These are phyloP conservation scores for Cladorhizidae sp. DNA, from an alignment of 37 sponge, comb jelly and placozoan species.

Conservation along the genomic window DNA sequence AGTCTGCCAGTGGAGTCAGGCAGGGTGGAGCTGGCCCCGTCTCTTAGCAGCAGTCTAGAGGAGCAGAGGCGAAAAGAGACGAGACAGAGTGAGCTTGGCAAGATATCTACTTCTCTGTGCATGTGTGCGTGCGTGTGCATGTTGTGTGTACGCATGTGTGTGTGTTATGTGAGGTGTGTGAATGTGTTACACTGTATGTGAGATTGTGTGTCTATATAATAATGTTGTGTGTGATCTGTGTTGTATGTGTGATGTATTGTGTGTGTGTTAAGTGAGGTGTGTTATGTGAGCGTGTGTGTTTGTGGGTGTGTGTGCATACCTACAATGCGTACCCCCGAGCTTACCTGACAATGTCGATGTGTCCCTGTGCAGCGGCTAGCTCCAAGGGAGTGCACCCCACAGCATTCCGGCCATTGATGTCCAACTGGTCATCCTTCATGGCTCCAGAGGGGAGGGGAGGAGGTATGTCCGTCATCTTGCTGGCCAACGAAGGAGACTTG, in stretches of 20 bases:
- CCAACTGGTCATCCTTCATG: not conserved
- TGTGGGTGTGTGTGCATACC: too few species aligned
- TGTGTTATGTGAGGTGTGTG: too few species aligned
- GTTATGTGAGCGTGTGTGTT: too few species aligned
- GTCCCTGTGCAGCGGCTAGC: constrained; percentile 59
- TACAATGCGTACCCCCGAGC: not conserved
- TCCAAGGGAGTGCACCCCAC: constrained; percentile 42
- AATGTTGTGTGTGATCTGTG: not conserved
- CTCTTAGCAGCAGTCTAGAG: constrained; percentile 44
- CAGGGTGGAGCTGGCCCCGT: constrained; percentile 58
- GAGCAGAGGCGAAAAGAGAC: not conserved
- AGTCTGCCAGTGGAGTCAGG: constrained; percentile 59
- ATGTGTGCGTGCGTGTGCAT: too few species aligned
- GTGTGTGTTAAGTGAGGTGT: not conserved
- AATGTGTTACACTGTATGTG: not conserved
- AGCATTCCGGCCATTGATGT: constrained; percentile 34
- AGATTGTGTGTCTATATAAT: too few species aligned
- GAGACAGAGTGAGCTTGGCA: too few species aligned
- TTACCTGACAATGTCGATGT: constrained; percentile 41
- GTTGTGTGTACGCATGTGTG: too few species aligned
- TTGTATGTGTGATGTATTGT: not conserved
- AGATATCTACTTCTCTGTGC: too few species aligned
- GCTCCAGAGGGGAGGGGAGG: not conserved
- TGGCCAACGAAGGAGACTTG: too few species aligned
- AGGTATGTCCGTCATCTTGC: not conserved